These are phyloP conservation scores for Antheraea mylitta DNA, from an alignment of 1,140 invertebrate genomes.

Conservation along the genomic window DNA sequence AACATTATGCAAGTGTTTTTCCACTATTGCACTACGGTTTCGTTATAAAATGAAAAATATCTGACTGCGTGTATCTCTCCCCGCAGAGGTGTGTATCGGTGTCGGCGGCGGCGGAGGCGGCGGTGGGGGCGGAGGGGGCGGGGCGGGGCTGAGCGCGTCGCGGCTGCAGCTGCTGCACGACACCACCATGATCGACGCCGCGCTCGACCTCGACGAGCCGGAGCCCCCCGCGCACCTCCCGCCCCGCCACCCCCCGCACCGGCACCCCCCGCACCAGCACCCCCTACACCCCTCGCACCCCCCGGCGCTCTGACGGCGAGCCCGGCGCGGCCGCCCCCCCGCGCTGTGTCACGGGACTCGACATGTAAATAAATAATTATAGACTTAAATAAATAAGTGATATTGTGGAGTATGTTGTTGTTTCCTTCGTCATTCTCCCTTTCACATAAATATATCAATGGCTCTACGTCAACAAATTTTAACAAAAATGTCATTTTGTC, in stretches of 20 bases:
- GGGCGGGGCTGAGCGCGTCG: conserved; percentile 50
- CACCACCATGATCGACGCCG: conserved; percentile 92
- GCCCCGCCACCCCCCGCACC: conserved; percentile 10
- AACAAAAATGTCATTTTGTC: too few relatives aligned
- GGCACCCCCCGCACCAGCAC: conserved; percentile 11
- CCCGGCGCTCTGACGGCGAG: not conserved
- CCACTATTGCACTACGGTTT: too few relatives aligned
- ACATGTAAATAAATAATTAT: conserved; percentile 19
- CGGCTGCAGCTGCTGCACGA: conserved; percentile 86
- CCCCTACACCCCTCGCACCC: conserved; percentile 8
- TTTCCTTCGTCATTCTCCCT: too few relatives aligned
- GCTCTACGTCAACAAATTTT: too few relatives aligned
- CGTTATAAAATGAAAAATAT: too few relatives aligned
- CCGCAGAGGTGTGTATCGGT: conserved; percentile 37
- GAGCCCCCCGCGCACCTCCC: conserved; percentile 35
- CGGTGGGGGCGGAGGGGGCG: conserved; percentile 29
- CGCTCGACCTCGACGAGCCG: conserved; percentile 89
- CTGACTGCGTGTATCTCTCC: not conserved
- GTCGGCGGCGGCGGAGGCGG: conserved; percentile 24
- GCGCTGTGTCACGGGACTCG: not conserved
- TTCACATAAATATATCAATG: too few relatives aligned
- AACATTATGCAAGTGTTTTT: too few relatives aligned
- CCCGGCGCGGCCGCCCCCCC: not conserved
- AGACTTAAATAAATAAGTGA: conserved; percentile 23
- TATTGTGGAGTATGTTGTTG: conserved; percentile 17